Evolutionary conservation across 2,113 vertebrate genomes (phyloP), one percentile per base, ranked within the genome.

Genomic region (Acrocephalus kingi): DNA sequence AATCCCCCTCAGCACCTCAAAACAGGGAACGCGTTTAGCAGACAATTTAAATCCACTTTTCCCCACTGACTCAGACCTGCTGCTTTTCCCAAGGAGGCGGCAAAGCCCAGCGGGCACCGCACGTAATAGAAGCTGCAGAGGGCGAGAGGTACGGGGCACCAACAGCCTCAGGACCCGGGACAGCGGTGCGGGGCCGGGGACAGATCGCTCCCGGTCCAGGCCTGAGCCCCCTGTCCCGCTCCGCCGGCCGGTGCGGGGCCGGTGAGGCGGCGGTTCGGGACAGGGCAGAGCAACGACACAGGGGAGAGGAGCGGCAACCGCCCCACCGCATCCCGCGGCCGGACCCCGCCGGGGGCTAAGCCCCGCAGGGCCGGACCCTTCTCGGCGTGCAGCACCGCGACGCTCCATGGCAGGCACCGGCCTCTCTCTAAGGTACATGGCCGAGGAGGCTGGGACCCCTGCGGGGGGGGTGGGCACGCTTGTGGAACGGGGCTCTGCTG

Each of bases 401-500:
- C 15, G 0, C 37, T 15, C 15, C 12, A 8, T 2, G 81, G 51
- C 27, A 35, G 41, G 67, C 10, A 14, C 6, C 1, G 30, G 82
- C 21, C 18, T 16, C 45, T 15, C 63, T 15, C 20, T 6, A 2
- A 10, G 41, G n/a, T 11, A 41, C 1, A 1, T 0, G 33, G 35
- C 33, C 45, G 6, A 28, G 30, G 4, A 22, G 52, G 25, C 31
- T 9, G 56, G 20, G 25, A 52, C 5, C 31, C 35, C 4, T 9
- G 8, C 23, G 55, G 25, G 13, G 25, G 13, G 6, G 25, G 13
- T 22, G 13, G 6, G 20, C 13, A 12, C 8, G 10, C n/a, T 5
- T 20, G 48, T 17, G 30, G 24, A 51, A 35, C 18, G 4, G 49
- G 28, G 12, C 61, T 55, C 39, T 23, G 67, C 72, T 2, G 61